Conservation (phyloP, 2,888 invertebrate species). For the Meganola albula region DNA sequence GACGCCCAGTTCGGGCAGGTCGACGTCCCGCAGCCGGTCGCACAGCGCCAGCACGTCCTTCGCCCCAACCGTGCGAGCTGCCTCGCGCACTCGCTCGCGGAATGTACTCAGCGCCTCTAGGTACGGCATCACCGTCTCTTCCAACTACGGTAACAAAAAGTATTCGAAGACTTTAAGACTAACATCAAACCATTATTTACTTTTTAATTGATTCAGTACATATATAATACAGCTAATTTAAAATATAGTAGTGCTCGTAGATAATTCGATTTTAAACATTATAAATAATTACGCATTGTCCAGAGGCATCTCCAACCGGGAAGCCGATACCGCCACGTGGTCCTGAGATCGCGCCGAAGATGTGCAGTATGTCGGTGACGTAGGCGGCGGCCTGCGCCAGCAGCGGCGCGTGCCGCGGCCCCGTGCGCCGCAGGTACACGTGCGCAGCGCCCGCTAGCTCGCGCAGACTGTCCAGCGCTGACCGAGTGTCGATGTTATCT, state of each 20-base stretch:
- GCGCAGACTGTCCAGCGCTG: slow-evolving; percentile 88
- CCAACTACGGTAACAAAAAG: too few species aligned
- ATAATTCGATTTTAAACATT: too few species aligned
- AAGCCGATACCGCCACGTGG: slow-evolving; percentile 84
- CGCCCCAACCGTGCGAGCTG: slow-evolving; percentile 65
- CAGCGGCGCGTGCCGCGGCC: slow-evolving; percentile 79
- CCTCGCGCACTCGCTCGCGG: slow-evolving; percentile 76
- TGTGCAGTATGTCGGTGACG: slow-evolving; percentile 86
- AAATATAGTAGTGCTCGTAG: too few species aligned
- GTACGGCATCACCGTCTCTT: slow-evolving; percentile 92
- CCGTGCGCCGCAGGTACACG: slow-evolving; percentile 84
- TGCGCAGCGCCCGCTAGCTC: slow-evolving; percentile 92
- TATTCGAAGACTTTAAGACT: too few species aligned
- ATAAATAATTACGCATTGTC: too few species aligned
- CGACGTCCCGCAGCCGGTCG: slow-evolving; percentile 90
- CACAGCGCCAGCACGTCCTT: slow-evolving; percentile 88
- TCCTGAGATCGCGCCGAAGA: slow-evolving; percentile 86
- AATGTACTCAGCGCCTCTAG: slow-evolving; percentile 90
- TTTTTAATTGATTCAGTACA: too few species aligned
- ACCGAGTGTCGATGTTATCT: slow-evolving; percentile 96
- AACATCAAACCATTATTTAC: too few species aligned
- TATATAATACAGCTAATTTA: too few species aligned
- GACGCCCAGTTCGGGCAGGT: slow-evolving; percentile 94
- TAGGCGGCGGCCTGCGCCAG: slow-evolving; percentile 89
- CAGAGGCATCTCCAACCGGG: slow-evolving; percentile 73